Evolutionary conservation across 2,797 vertebrate genomes (phyloP), one percentile per base, ranked within the genome.

Genomic region (Pseudochirops cupreus): DNA sequence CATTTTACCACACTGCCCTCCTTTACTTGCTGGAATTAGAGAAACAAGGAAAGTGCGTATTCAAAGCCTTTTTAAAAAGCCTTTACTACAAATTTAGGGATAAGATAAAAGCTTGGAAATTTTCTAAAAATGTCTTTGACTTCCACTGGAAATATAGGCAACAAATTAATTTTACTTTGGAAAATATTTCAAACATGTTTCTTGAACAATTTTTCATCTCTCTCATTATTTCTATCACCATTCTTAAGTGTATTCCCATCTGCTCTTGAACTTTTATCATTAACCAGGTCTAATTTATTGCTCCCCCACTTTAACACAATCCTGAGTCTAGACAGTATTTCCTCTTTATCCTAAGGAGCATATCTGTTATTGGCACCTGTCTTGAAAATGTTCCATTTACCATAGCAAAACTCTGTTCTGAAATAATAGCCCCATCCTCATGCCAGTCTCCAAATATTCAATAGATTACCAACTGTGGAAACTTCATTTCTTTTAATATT

Each of bases 351-450:
- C 14, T 93, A 56, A 11, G 52, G 2, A 39, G 90, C 53, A 94
- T 95, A 93, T 96, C 39, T 95, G 1, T 87, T 95, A 57, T 87
- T 98, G 93, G 11, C 26, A 93, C 74, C 56, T 95, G 89, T 91
- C 53, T 55, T 90, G 52, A 95, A 13, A 98, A 96, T 33, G 31
- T 62, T 33, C 31, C 31, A 62, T 16, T 33, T 62, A 62, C 33
- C 31, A 62, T 33, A 33, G 16, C 31, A 14, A 13, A 62, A 62
- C 31, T 33, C 13, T 62, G 31, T 62, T 33, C 59, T 62, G 31
- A 62, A 62, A 33, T 33, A 14, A 31, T n/a, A 26, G 1, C 13
- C 59, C 31, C 59, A 62, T 62, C 13, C 1, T 33, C 4, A 5
- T 33, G 33, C 31, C 59, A 62, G 5, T 62, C 59, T 62, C 16